Conservation (phyloP, 2,888 invertebrate genomes). For the Parasteatoda lunata region DNA sequence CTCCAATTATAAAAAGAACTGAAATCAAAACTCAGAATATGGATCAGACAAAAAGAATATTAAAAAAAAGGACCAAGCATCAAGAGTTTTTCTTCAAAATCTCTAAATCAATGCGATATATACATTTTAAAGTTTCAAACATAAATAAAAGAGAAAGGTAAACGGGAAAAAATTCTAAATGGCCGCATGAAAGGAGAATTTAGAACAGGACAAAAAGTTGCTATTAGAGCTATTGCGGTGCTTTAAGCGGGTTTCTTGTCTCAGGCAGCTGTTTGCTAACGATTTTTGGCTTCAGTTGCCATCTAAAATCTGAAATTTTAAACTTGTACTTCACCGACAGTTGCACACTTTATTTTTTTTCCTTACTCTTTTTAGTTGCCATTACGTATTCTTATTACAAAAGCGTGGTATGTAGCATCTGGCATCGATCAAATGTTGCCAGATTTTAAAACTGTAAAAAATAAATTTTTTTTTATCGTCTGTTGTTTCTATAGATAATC, state of each 20-base stretch:
- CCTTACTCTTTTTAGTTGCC: conserved; percentile 22
- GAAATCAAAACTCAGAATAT: not conserved
- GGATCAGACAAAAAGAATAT: conserved; percentile 7
- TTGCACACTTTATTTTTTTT: conserved; percentile 10
- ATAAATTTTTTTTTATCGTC: not conserved
- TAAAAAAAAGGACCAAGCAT: conserved; percentile 9
- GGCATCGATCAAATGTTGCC: conserved; percentile 40
- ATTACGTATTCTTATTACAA: conserved; percentile 9
- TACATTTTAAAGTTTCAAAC: conserved; percentile 35
- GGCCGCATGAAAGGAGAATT: conserved; percentile 25
- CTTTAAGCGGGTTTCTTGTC: conserved; percentile 48
- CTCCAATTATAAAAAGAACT: conserved; percentile 23
- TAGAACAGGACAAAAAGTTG: conserved; percentile 43
- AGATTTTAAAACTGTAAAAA: conserved; percentile 8
- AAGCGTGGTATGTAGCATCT: conserved; percentile 11
- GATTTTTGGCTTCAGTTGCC: conserved; percentile 32
- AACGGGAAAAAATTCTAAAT: conserved; percentile 15
- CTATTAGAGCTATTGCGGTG: conserved; percentile 41
- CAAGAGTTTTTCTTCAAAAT: conserved; percentile 12
- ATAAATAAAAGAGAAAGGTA: conserved; percentile 16
- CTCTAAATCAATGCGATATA: conserved; percentile 35
- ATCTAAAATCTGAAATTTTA: conserved; percentile 50
- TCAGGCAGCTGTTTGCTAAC: conserved; percentile 40
- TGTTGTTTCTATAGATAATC: conserved; percentile 15
- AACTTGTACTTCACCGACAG: conserved; percentile 26